Conservation (phyloP, 2,888 invertebrate genomes). For the Diarsia rubi region DNA sequence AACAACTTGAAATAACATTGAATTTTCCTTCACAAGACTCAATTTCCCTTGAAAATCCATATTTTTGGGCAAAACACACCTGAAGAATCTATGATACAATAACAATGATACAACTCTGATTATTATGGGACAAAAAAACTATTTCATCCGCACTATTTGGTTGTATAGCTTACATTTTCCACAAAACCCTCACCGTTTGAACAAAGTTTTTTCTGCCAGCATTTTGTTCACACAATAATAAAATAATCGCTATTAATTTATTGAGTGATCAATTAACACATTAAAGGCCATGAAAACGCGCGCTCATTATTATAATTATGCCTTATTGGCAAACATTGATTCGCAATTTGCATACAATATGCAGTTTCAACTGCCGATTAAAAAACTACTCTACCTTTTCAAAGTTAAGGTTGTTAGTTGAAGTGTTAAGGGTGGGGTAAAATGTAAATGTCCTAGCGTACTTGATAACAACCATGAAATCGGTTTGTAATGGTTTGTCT, state of each 20-base stretch:
- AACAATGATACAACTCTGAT: not conserved
- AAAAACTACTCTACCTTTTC: constrained; percentile 12
- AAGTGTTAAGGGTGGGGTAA: not conserved
- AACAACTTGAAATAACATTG: no score
- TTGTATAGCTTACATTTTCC: not conserved
- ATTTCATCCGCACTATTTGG: not conserved
- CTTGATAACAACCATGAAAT: constrained; percentile 63
- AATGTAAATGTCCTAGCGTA: constrained; percentile 62
- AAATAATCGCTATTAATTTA: constrained; percentile 58
- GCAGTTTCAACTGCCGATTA: constrained; percentile 24
- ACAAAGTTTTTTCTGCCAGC: constrained; percentile 14
- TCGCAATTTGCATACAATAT: constrained; percentile 67
- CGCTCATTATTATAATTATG: constrained; percentile 67
- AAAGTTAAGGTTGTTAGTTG: not conserved
- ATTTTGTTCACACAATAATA: constrained; percentile 45
- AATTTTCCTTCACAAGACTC: no score
- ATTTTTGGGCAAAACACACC: not conserved
- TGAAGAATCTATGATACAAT: not conserved
- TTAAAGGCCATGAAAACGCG: constrained; percentile 63
- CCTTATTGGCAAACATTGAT: constrained; percentile 69
- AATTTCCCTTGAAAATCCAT: no score
- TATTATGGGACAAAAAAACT: not conserved
- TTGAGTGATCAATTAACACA: constrained; percentile 68
- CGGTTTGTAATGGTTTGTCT: constrained; percentile 52
- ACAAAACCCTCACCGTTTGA: not conserved